These are phyloP conservation scores for Phymanthus crucifer DNA, from an alignment of 92 coral and sea anemone species.

Conservation along the genomic window DNA sequence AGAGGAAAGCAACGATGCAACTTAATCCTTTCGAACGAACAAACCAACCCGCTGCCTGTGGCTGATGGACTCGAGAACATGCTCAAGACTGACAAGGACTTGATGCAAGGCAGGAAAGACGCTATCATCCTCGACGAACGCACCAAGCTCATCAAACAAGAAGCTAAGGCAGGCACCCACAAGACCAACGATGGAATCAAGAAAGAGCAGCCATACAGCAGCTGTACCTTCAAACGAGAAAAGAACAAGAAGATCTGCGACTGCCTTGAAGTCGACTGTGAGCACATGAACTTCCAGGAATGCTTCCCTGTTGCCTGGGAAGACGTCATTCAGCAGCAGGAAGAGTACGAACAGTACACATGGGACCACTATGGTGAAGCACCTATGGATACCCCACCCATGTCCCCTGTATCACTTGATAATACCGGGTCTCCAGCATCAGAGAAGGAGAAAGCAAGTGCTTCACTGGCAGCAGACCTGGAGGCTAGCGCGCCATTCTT, in stretches of 20 bases:
- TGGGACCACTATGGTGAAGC: slow-evolving; percentile 61
- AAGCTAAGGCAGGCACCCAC: slow-evolving; percentile 57
- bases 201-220: slow-evolving; percentile 39
- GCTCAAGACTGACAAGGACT: slow-evolving; percentile 52
- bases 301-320: slow-evolving; percentile 80
- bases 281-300: slow-evolving; percentile 74
- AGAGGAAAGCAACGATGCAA: slow-evolving; percentile 47
- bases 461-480: slow-evolving; percentile 2
- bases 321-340: slow-evolving; percentile 67
- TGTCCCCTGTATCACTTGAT: slow-evolving; percentile 12
- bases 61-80: slow-evolving; percentile 57
- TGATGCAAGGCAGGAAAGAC: slow-evolving; percentile 47
- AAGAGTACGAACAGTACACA: slow-evolving; percentile 57
- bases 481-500: slow-evolving; percentile 36
- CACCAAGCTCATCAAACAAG: slow-evolving; percentile 69
- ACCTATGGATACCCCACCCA: slow-evolving; percentile 42
- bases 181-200: slow-evolving; percentile 31
- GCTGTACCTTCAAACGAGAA: slow-evolving; percentile 36
- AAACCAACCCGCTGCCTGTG: slow-evolving; percentile 61
- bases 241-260: slow-evolving; percentile 55
- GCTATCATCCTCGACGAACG: slow-evolving; percentile 78
- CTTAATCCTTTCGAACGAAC: slow-evolving; percentile 62
- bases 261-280: slow-evolving; percentile 73
- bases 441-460: background rate
- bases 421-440: slow-evolving; percentile 8